These are phyloP conservation scores for Myodes glareolus DNA, from an alignment of 2,113 vertebrate species.

Conservation along the genomic window DNA sequence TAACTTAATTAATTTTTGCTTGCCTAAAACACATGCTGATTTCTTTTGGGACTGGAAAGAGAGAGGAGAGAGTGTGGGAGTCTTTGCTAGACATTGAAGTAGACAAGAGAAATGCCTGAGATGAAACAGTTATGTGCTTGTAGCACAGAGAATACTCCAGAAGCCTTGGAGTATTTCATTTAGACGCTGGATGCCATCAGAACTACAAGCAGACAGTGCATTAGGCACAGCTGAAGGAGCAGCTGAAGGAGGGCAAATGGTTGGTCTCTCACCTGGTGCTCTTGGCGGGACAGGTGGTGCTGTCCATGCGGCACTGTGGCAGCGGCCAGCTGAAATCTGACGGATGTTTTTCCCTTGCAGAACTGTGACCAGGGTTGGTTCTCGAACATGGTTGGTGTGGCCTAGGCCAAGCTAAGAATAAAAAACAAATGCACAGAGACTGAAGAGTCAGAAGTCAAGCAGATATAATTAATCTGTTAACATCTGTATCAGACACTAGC, in stretches of 20 bases:
- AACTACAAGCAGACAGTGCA: not conserved
- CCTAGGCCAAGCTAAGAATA: constrained; percentile 88
- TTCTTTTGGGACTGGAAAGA: not conserved
- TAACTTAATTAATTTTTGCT: constrained; percentile 24
- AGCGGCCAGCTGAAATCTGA: constrained; percentile 91
- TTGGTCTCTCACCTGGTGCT: constrained; percentile 83
- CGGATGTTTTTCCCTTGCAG: constrained; percentile 89
- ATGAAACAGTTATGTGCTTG: not conserved
- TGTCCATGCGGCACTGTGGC: constrained; percentile 92
- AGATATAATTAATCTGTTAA: constrained; percentile 22
- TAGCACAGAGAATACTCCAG: not conserved
- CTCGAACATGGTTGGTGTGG: constrained; percentile 91
- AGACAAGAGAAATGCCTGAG: not conserved
- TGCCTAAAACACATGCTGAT: constrained; percentile 27
- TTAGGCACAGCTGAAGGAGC: not conserved
- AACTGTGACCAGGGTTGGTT: constrained; percentile 88
- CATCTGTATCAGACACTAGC: constrained; percentile 2
- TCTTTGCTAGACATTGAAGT: not conserved
- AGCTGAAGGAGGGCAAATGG: not conserved
- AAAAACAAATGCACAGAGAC: constrained; percentile 23
- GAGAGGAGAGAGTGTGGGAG: not conserved
- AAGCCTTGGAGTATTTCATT: not conserved
- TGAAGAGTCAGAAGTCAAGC: constrained; percentile 32
- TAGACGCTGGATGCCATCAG: not conserved
- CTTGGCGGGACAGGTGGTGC: constrained; percentile 86